phyloP scores from a whole-genome alignment of 2,113 vertebrate genomes.

The Camelus bactrianus region DNA sequence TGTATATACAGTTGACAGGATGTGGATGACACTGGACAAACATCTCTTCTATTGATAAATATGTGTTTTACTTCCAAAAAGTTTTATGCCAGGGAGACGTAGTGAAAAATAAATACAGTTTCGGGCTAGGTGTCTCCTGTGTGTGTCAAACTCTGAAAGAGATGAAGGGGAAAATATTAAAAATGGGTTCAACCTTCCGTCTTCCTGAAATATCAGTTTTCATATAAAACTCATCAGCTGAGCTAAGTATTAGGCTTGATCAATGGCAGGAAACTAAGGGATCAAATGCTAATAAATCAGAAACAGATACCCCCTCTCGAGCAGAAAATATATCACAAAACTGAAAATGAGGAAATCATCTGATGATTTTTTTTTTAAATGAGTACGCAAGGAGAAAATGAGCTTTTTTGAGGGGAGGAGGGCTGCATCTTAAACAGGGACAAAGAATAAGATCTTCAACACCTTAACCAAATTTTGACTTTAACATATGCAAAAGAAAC shows the following conservation, averaged over 20 bases:
- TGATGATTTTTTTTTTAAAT: slow-evolving; percentile 83
- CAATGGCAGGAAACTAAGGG: slow-evolving; percentile 98
- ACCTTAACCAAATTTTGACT: background rate
- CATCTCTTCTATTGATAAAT: slow-evolving; percentile 92
- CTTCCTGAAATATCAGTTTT: slow-evolving; percentile 93
- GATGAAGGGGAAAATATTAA: slow-evolving; percentile 85
- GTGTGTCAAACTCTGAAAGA: slow-evolving; percentile 70
- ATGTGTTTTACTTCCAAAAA: slow-evolving; percentile 80
- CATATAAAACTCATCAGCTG: slow-evolving; percentile 95
- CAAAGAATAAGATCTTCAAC: slow-evolving; percentile 56
- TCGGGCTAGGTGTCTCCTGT: slow-evolving; percentile 49
- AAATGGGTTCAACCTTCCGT: slow-evolving; percentile 86
- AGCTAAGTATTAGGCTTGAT: slow-evolving; percentile 95
- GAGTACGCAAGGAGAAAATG: slow-evolving; percentile 71
- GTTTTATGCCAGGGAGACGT: slow-evolving; percentile 75
- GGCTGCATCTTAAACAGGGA: slow-evolving; percentile 65
- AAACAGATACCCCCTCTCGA: slow-evolving; percentile 92
- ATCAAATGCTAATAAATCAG: slow-evolving; percentile 97
- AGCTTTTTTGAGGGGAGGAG: background rate
- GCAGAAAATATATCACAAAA: slow-evolving; percentile 88
- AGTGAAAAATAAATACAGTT: slow-evolving; percentile 77
- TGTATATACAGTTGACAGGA: slow-evolving; percentile 91
- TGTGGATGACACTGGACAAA: slow-evolving; percentile 89
- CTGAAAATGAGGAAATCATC: slow-evolving; percentile 89
- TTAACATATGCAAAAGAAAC: background rate